phyloP scores from a whole-genome alignment of 1,140 invertebrate genomes.

The Grapholita molesta region DNA sequence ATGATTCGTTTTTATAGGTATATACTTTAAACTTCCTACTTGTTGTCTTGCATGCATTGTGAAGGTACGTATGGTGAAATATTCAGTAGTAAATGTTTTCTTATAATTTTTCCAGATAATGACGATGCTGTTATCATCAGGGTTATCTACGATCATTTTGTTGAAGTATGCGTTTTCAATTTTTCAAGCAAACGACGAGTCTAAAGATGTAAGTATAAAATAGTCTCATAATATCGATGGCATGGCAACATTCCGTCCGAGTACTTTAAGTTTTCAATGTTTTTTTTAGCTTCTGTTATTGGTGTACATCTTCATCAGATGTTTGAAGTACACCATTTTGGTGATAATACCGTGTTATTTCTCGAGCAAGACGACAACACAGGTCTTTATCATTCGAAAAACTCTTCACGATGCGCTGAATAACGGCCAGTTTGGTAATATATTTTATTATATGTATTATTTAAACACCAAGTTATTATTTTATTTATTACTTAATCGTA shows the following conservation, averaged over 20 bases:
- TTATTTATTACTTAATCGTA: too few relatives aligned
- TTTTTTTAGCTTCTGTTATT: slow-evolving; percentile 29
- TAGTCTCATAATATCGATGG: too few relatives aligned
- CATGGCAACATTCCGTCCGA: neutral
- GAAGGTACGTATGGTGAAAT: too few relatives aligned
- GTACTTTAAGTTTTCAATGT: slow-evolving; percentile 15
- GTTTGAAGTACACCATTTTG: slow-evolving; percentile 36
- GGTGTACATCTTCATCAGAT: slow-evolving; percentile 29
- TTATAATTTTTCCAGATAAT: slow-evolving; percentile 39
- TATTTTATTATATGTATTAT: too few relatives aligned
- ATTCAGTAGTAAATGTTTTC: neutral
- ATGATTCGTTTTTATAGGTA: too few relatives aligned
- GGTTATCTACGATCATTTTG: slow-evolving; percentile 37
- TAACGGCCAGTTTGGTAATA: slow-evolving; percentile 31
- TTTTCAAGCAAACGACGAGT: slow-evolving; percentile 24
- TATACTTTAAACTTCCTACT: neutral
- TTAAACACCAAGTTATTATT: too few relatives aligned
- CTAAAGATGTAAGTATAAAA: slow-evolving; percentile 21
- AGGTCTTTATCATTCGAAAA: slow-evolving; percentile 35
- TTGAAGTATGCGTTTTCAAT: slow-evolving; percentile 32
- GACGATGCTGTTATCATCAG: slow-evolving; percentile 35
- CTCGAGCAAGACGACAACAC: slow-evolving; percentile 34
- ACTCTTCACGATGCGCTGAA: slow-evolving; percentile 43
- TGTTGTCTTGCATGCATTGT: neutral
- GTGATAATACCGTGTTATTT: slow-evolving; percentile 41